These are phyloP conservation scores for Loxodonta africana DNA, from an alignment of 2,113 vertebrate species.

Conservation along the genomic window DNA sequence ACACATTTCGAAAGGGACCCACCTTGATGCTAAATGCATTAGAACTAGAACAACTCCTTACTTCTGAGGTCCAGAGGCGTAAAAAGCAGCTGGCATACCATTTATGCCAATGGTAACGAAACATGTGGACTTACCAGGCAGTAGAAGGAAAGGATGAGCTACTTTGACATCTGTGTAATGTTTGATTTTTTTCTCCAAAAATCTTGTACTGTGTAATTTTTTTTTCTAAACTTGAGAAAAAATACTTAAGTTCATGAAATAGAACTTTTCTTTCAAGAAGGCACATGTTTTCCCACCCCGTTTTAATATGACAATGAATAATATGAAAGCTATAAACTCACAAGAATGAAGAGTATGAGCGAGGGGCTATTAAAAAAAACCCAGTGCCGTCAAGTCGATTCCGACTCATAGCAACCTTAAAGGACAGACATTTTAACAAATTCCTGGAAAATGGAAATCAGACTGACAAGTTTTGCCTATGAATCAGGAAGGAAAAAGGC, in stretches of 20 bases:
- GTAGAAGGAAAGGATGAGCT: not conserved
- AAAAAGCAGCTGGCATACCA: too few relatives aligned
- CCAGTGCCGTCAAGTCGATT: too few relatives aligned
- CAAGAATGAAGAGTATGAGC: not conserved
- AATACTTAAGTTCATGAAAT: constrained; percentile 39
- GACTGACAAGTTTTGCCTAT: not conserved
- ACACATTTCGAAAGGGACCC: too few relatives aligned
- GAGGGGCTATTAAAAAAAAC: not conserved
- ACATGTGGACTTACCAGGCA: not conserved
- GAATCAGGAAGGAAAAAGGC: not conserved
- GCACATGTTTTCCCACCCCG: not conserved
- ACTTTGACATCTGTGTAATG: not conserved
- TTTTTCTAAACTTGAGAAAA: not conserved
- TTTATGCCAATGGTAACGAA: too few relatives aligned
- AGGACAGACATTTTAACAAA: not conserved
- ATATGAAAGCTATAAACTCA: not conserved
- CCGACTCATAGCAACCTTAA: too few relatives aligned
- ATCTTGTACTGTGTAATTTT: not conserved
- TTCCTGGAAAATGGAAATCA: constrained; percentile 24
- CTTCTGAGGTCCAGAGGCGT: too few relatives aligned
- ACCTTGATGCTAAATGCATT: too few relatives aligned
- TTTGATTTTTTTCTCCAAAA: not conserved
- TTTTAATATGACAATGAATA: constrained; percentile 5
- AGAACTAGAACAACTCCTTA: too few relatives aligned
- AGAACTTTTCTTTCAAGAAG: constrained; percentile 28